Evolutionary conservation across 2,113 vertebrate genomes (phyloP), one percentile per base, ranked within the genome.

Genomic region (Raja brachyura): DNA sequence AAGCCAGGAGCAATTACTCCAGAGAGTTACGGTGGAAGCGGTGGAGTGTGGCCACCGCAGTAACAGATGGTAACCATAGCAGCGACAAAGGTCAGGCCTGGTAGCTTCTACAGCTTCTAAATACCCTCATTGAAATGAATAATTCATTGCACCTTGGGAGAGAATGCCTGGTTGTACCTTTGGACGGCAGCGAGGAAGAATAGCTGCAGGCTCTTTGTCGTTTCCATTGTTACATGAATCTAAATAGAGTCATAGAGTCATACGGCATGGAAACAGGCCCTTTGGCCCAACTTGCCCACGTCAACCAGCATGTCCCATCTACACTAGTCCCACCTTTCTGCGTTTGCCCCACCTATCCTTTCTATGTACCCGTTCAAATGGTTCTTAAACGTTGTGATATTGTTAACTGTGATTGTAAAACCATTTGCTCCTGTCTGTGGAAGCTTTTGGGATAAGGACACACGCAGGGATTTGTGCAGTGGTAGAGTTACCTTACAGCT

Each of bases 41-140:
- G 20, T 73, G 68, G 68, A 73, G 33, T 74, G 90, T 28, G 39
- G 66, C 61, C 68, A 73, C 33, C 31, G 73, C 66, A 73, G 39
- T 92, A 92, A 73, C 90, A 73, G 68, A 92, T 54, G 33, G 90
- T 92, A 92, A 92, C 66, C 48, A 92, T 92, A 92, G 90, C 59
- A 73, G 20, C 39, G 39, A 16, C 90, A 92, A 39, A 70, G 90
- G 68, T 92, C 90, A 73, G 28, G 20, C 54, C 48, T 4, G 33
- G 39, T 70, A 28, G 22, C 18, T 92, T 20, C 39, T 54, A 48
- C 90, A 74, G 90, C 39, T 73, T 5, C 33, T 74, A 54, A 74
- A 73, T 73, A 73, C 10, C 70, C 4, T 22, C 25, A 54, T 25
- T 39, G 68, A 73, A 92, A 13, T 25, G 22, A 73, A 18, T 92